phyloP scores from a whole-genome alignment of 2,797 vertebrate genomes.

The Synaphobranchus kaupii region DNA sequence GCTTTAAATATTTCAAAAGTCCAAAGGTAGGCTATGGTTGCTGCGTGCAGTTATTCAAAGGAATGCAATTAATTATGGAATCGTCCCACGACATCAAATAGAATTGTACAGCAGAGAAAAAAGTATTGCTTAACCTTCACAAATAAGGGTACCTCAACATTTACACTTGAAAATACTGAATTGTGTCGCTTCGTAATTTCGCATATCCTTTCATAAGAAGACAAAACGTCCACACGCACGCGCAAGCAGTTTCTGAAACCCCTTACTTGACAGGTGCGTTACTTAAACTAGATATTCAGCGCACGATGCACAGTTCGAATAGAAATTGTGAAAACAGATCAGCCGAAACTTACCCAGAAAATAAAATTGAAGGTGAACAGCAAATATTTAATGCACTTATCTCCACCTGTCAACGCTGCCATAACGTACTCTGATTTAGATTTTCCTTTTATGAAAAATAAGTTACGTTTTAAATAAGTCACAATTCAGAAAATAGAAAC shows the following conservation, averaged over 20 bases:
- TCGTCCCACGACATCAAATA: not conserved
- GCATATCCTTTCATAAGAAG: not conserved
- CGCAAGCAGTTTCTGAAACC: constrained; percentile 1
- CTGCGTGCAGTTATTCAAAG: not conserved
- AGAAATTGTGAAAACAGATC: not conserved
- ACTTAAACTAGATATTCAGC: not conserved
- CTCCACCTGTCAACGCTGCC: constrained; percentile 88
- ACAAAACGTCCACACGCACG: not conserved
- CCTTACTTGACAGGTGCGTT: constrained; percentile 1
- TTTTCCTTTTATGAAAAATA: not conserved
- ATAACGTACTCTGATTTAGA: constrained; percentile 49
- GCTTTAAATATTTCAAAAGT: constrained; percentile 13
- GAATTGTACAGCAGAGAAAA: not conserved
- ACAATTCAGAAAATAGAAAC: not conserved
- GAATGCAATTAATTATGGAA: constrained; percentile 15
- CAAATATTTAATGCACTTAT: constrained; percentile 92
- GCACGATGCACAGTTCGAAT: not conserved
- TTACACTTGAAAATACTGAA: not conserved
- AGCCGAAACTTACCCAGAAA: constrained; percentile 86
- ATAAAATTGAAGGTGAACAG: constrained; percentile 95
- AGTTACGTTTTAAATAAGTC: constrained; percentile 7
- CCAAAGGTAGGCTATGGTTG: constrained; percentile 2
- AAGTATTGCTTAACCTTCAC: not conserved
- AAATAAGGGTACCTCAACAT: not conserved
- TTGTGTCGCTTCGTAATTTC: not conserved